phyloP scores from a whole-genome alignment of 2,113 vertebrate species.

The Cynocephalus volans region DNA sequence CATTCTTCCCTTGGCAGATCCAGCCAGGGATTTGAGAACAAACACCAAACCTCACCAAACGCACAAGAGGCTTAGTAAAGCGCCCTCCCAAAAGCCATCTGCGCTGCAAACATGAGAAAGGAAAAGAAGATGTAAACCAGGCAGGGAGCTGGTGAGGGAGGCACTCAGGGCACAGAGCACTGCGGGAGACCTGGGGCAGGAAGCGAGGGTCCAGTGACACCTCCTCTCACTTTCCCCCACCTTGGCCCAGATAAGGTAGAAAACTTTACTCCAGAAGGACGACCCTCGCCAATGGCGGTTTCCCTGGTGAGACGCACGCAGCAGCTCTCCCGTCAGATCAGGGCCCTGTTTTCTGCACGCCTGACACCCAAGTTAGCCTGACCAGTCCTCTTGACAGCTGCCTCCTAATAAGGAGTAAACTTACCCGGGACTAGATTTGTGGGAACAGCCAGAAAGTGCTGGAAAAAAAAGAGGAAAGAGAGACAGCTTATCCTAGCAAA shows the following conservation, averaged over 20 bases:
- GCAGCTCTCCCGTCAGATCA: not conserved
- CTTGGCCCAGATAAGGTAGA: not conserved
- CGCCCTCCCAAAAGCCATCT: not conserved
- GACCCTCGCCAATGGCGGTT: not conserved
- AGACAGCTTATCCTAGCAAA: not conserved
- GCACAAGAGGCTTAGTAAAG: rapidly evolving
- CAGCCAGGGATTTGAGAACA: rapidly evolving
- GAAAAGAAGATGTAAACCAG: rapidly evolving
- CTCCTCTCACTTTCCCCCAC: not conserved
- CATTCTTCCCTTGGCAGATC: rapidly evolving
- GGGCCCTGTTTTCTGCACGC: not conserved
- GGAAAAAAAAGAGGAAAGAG: not conserved
- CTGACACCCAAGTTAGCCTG: not conserved
- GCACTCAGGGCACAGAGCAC: rapidly evolving
- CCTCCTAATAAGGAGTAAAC: not conserved
- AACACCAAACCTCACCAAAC: too few species aligned
- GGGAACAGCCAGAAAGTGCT: not conserved
- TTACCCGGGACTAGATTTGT: not conserved
- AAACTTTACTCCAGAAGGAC: not conserved
- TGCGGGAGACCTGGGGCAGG: not conserved
- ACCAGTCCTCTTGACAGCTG: not conserved
- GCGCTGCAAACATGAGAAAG: rapidly evolving
- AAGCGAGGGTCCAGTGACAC: not conserved
- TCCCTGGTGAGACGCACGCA: not conserved
- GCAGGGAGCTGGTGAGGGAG: not conserved